Evolutionary conservation across 2,888 invertebrate species (phyloP).

Genomic region (Aleiodes leptofemur): DNA sequence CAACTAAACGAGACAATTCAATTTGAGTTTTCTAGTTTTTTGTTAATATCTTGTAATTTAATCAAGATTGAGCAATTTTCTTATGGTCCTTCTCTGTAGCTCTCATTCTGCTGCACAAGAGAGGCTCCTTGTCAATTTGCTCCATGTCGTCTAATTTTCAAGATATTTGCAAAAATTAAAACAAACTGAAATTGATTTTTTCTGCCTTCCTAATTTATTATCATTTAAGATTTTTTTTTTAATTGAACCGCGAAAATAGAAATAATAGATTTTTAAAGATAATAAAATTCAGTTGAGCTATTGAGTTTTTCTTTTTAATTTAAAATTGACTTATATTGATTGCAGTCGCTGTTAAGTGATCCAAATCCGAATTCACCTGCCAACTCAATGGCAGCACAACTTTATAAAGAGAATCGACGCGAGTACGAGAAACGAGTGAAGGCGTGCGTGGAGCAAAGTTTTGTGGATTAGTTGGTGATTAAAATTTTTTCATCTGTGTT

Average conservation of each 20-base stretch:
- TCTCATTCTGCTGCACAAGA: no score
- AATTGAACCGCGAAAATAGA: conserved; percentile 1
- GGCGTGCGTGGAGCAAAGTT: conserved; percentile 99
- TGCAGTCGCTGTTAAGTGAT: conserved; percentile 98
- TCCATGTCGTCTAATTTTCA: neutral
- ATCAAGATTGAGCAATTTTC: no score
- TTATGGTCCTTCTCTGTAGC: no score
- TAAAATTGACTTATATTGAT: conserved; percentile 71
- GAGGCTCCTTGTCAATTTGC: no score
- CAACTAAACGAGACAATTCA: no score
- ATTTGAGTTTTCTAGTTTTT: no score
- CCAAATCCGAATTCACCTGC: conserved; percentile 99
- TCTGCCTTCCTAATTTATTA: no score
- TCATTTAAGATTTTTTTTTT: no score
- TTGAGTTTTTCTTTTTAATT: conserved; percentile 25
- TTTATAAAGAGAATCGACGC: conserved; percentile 98
- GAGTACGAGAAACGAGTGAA: conserved; percentile 99
- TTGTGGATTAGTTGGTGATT: conserved; percentile 87
- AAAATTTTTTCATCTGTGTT: conserved; percentile 57
- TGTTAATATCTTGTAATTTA: no score
- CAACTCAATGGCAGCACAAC: conserved; percentile 98
- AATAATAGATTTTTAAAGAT: conserved; percentile 2
- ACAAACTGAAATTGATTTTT: no score
- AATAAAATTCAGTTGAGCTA: conserved; percentile 34
- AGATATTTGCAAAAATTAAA: neutral